Base-by-base conservation (phyloP, 1,140 invertebrate species). In the Zaprionus ornatus region DNA sequence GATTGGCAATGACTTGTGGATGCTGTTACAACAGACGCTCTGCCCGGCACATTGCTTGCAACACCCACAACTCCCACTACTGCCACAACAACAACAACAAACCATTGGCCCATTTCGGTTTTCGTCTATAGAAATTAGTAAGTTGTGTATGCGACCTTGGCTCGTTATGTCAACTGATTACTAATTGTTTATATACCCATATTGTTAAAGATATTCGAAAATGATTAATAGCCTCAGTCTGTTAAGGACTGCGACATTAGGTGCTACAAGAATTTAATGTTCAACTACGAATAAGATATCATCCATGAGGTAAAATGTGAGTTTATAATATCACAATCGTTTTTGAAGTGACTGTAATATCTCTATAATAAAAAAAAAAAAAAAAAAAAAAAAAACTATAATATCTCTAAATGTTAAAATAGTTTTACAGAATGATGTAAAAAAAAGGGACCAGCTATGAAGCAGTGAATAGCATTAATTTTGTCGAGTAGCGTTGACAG, bases 1-100 rank as follows among this genome's bases (percentile, higher is more conserved):
- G 76, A 80, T 80, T 79, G 79, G 75, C 76, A 80, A 80, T 80
- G 76, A 80, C 68, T 79, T 76, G 73, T 70, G 67, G 54, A 75
- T 70, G 59, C 57, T 60, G 27, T 48, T 32, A 10, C 35, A 57
- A 12, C 29, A 25, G 4, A 5, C 50, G 19, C 37, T 21, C 27
- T 9, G 7, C 13, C 17, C 40, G 13, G 32, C 17, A 56, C 6
- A 21, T 5, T 10, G 4, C 23, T 21, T 9, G 0, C 67, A 69
- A 52, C 54, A 23, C 60, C 42, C 17, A 35, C 60, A 60, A 25
- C 55, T 35, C 48, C 17, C 32, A 19, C 52, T 25, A 48, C 45
- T 37, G n/a, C n/a, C n/a, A 42, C 59, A 62, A 56, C 50, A 45
- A 21, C 61, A 57, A 48, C 69, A 40, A 50, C 32, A 73, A 55